Conservation (phyloP, 92 coral and sea anemone species). For the Zoanthus sociatus region DNA sequence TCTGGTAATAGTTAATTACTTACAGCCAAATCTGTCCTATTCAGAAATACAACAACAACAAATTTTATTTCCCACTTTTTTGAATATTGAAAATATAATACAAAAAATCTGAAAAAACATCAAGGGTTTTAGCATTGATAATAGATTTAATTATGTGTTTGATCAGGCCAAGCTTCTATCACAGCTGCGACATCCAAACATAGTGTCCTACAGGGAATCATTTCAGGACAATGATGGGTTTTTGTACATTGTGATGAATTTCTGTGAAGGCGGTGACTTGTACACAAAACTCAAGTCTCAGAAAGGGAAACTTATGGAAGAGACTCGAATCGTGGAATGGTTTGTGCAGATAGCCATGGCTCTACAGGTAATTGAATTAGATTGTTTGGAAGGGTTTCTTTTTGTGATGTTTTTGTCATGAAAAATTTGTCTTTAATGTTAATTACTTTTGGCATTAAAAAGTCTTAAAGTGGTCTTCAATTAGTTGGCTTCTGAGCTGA, state of each 20-base stretch:
- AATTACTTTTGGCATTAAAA: too few relatives aligned
- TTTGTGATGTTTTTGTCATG: too few relatives aligned
- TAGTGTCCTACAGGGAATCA: slow-evolving; percentile 96
- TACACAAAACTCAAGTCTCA: slow-evolving; percentile 88
- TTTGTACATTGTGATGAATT: slow-evolving; percentile 93
- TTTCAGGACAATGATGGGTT: slow-evolving; percentile 89
- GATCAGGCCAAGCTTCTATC: slow-evolving; percentile 88
- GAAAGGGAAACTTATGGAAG: slow-evolving; percentile 79
- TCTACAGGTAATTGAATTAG: slow-evolving; percentile 74
- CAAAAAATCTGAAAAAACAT: too few relatives aligned
- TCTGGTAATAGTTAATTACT: too few relatives aligned
- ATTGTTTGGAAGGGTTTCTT: too few relatives aligned
- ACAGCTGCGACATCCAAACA: slow-evolving; percentile 94
- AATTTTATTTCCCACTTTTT: too few relatives aligned
- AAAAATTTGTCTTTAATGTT: too few relatives aligned
- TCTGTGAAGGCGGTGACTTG: slow-evolving; percentile 98
- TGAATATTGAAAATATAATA: too few relatives aligned
- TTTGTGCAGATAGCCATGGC: slow-evolving; percentile 99
- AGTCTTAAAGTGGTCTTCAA: too few relatives aligned
- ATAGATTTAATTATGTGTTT: background rate
- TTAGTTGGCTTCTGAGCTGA: too few relatives aligned
- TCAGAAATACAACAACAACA: too few relatives aligned
- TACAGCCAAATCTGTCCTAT: too few relatives aligned
- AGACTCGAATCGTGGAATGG: slow-evolving; percentile 97
- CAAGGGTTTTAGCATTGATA: background rate